phyloP scores from a whole-genome alignment of 2,797 vertebrate genomes.

The Atherinosoma microstoma region DNA sequence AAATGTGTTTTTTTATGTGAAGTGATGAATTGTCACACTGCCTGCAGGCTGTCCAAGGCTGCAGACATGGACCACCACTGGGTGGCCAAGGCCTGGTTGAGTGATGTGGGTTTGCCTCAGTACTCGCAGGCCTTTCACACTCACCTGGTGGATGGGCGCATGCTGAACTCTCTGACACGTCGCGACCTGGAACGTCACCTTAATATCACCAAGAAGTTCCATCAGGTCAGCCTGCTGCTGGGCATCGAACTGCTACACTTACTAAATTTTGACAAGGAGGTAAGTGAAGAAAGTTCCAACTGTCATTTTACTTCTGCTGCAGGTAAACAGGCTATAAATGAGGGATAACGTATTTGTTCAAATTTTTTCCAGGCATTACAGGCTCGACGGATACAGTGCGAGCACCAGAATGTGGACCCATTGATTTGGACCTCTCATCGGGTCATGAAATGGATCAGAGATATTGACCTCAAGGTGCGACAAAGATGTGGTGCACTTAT shows the following conservation, averaged over 20 bases:
- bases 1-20: not conserved
- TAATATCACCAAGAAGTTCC: constrained; percentile 88
- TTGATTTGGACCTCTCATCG: constrained; percentile 90
- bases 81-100: constrained; percentile 92
- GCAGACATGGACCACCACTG: constrained; percentile 94
- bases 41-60: constrained; percentile 86
- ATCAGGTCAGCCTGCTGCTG: constrained; percentile 90
- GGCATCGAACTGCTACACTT: constrained; percentile 88
- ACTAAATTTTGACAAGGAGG: constrained; percentile 89
- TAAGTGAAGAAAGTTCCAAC: constrained; percentile 44
- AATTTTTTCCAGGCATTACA: constrained; percentile 81
- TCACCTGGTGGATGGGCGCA: constrained; percentile 89
- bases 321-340: not conserved
- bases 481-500: not conserved
- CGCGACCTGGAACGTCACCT: constrained; percentile 89
- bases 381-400: constrained; percentile 85
- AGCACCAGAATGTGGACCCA: constrained; percentile 86
- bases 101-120: constrained; percentile 88
- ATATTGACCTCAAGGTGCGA: constrained; percentile 89
- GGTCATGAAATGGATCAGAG: constrained; percentile 88
- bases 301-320: not conserved
- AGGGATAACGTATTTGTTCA: constrained; percentile 10
- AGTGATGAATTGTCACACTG: not conserved
- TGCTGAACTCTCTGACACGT: constrained; percentile 87
- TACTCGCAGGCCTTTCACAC: constrained; percentile 92